Evolutionary conservation across 2,888 invertebrate genomes (phyloP).

Genomic region (Hirtodrosophila confusa): DNA sequence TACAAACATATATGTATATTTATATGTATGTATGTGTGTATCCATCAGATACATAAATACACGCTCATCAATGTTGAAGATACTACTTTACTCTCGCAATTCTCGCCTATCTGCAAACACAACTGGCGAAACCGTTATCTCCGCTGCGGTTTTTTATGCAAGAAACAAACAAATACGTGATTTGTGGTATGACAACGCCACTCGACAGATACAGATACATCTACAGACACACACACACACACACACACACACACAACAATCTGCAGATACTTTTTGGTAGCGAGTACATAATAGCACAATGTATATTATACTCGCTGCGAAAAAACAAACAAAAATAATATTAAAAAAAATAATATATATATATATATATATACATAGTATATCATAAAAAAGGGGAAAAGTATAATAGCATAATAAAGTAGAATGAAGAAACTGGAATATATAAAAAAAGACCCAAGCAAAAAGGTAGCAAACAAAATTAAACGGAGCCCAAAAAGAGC

Average conservation of each 20-base stretch:
- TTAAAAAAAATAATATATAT: too few relatives aligned
- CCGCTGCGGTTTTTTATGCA: slow-evolving; percentile 54
- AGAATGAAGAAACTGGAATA: background rate
- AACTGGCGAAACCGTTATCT: slow-evolving; percentile 49
- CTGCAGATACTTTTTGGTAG: slow-evolving; percentile 13
- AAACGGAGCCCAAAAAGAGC: too few relatives aligned
- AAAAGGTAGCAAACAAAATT: too few relatives aligned
- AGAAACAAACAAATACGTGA: slow-evolving; percentile 61
- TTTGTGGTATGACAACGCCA: slow-evolving; percentile 40
- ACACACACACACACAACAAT: slow-evolving; percentile 20
- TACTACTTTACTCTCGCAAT: slow-evolving; percentile 9
- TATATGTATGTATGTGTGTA: slow-evolving; percentile 19
- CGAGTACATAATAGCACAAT: slow-evolving; percentile 29
- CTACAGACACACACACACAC: slow-evolving; percentile 15
- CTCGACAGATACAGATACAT: slow-evolving; percentile 23
- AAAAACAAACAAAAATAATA: slow-evolving; percentile 11
- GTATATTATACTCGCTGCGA: background rate
- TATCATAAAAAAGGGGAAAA: too few relatives aligned
- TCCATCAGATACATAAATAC: slow-evolving; percentile 31
- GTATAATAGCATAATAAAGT: background rate
- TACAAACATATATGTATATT: slow-evolving; percentile 9
- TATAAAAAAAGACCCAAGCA: too few relatives aligned
- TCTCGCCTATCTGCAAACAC: slow-evolving; percentile 16
- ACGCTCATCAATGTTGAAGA: slow-evolving; percentile 15
- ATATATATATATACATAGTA: too few relatives aligned